These are phyloP conservation scores for Pinna nobilis DNA, from an alignment of 1,140 invertebrate genomes.

Conservation along the genomic window DNA sequence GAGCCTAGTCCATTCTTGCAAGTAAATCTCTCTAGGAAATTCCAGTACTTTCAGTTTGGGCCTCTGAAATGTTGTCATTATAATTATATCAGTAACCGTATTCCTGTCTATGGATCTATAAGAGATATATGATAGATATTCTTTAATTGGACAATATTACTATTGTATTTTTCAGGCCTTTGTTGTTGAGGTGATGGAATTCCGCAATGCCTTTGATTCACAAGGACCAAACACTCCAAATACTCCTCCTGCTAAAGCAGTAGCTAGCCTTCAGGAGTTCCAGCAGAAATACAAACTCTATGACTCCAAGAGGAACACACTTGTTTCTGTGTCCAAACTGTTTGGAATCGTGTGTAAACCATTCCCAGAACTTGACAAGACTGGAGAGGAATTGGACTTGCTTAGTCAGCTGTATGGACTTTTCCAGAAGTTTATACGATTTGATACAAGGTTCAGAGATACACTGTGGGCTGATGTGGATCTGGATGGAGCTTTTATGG, in stretches of 20 bases:
- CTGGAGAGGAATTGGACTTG: conserved; percentile 73
- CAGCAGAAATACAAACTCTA: conserved; percentile 69
- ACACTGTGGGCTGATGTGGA: conserved; percentile 74
- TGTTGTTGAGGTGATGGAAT: conserved; percentile 75
- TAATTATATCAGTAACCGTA: too few species aligned
- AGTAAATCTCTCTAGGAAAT: too few species aligned
- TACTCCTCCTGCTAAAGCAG: conserved; percentile 71
- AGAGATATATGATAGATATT: too few species aligned
- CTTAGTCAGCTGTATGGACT: conserved; percentile 73
- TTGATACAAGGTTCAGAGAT: conserved; percentile 72
- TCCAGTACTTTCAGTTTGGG: too few species aligned
- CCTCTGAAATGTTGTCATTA: too few species aligned
- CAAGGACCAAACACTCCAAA: conserved; percentile 73
- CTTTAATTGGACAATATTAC: too few species aligned
- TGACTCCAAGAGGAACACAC: conserved; percentile 71
- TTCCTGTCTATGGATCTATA: too few species aligned
- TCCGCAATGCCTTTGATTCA: conserved; percentile 75
- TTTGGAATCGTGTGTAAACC: conserved; percentile 73
- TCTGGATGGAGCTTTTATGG: conserved; percentile 65
- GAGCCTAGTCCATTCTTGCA: too few species aligned
- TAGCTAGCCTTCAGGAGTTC: conserved; percentile 71
- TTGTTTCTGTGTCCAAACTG: conserved; percentile 74
- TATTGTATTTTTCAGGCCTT: conserved; percentile 74
- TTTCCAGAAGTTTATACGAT: conserved; percentile 74
- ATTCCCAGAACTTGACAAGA: conserved; percentile 74